A percentile compares a stretch with the other conserved stretches of the same genome.
These are phyloP conservation scores for Hyperopisus bebe DNA, from an alignment of 2,113 vertebrate species.

Conservation along the genomic window DNA sequence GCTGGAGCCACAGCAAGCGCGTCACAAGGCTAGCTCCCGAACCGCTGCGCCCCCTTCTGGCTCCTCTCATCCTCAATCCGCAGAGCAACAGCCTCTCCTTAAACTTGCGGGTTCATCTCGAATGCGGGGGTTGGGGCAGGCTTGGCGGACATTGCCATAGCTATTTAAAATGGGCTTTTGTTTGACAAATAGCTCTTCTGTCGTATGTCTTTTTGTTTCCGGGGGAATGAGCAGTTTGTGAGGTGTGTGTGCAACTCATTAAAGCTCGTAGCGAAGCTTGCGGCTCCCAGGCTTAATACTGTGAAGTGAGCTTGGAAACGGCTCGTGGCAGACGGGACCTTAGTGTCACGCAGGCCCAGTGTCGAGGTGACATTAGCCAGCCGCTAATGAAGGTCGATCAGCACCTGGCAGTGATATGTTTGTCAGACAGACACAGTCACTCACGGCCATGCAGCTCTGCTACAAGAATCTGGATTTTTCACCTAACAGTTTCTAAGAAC, in stretches of 20 bases:
- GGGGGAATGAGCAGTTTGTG: neutral
- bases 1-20: neutral
- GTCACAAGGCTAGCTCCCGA: neutral
- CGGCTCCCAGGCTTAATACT: neutral
- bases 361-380: constrained; percentile 4
- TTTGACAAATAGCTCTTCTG: neutral
- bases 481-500: neutral
- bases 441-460: neutral
- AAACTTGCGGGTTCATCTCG: constrained; percentile 61
- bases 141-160: constrained; percentile 35
- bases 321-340: neutral
- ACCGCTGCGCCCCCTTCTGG: neutral
- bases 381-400: constrained; percentile 14
- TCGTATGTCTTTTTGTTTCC: neutral
- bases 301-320: neutral
- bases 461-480: neutral
- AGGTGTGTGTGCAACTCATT: neutral
- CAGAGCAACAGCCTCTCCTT: constrained; percentile 22
- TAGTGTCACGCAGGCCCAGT: neutral
- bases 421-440: neutral
- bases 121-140: constrained; percentile 58
- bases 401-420: constrained; percentile 7
- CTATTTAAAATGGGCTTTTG: constrained; percentile 25
- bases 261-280: neutral
- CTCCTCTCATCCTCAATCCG: neutral